phyloP scores from a whole-genome alignment of 2,113 vertebrate genomes.

The Antigone vipio region DNA sequence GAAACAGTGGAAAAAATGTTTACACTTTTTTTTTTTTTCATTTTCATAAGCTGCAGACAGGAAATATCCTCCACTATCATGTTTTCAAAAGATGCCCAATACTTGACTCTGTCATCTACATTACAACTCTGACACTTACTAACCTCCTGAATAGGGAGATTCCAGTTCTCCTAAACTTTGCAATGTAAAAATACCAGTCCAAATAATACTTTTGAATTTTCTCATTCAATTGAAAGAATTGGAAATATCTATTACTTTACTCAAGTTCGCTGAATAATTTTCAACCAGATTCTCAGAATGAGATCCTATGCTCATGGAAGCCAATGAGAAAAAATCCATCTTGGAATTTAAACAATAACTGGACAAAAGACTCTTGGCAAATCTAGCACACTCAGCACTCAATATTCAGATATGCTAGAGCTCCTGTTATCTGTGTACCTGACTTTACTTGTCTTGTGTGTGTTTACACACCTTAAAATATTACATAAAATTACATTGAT shows the following conservation, averaged over 20 bases:
- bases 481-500: background rate
- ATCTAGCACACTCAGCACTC: background rate
- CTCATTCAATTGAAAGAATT: background rate
- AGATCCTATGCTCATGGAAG: background rate
- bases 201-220: background rate
- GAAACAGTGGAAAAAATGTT: background rate
- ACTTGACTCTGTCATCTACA: background rate
- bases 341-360: background rate
- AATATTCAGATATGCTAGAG: background rate
- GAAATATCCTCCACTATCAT: background rate
- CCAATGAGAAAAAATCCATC: background rate
- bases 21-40: too few relatives aligned
- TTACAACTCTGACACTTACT: background rate
- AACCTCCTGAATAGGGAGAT: background rate
- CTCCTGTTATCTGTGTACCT: background rate
- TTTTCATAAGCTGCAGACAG: background rate
- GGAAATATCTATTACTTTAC: background rate
- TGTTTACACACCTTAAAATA: background rate
- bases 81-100: background rate
- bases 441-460: background rate
- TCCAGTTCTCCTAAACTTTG: background rate
- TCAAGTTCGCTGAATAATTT: background rate
- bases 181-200: background rate
- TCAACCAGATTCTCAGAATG: background rate
- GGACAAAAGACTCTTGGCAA: background rate